Percentiles rank a stretch among this genome's conserved stretches.
phyloP scores from a whole-genome alignment of 35 echinoderm and acorn worm species.

The Apostichopus parvimensis region DNA sequence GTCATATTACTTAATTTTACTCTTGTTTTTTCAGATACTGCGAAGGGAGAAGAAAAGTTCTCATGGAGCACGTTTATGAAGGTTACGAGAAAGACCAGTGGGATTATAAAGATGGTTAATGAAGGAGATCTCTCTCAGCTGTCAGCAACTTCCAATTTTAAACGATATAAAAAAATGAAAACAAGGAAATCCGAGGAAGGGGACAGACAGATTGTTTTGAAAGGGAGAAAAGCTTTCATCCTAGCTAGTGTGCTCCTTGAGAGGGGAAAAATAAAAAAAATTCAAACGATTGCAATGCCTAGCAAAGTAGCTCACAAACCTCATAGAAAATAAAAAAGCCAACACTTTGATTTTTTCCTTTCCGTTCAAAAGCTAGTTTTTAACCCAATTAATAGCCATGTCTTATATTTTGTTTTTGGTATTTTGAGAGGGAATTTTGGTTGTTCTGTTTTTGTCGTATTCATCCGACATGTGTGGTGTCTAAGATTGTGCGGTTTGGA shows the following conservation, averaged over 20 bases:
- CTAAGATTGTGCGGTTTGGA: background rate
- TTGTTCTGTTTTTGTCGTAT: background rate
- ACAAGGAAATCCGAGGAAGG: slow-evolving; percentile 18
- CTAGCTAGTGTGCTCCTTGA: background rate
- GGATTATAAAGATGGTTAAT: slow-evolving; percentile 81
- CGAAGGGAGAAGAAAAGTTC: slow-evolving; percentile 92
- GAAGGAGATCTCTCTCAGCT: background rate
- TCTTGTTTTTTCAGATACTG: slow-evolving; percentile 77
- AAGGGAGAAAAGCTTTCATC: background rate
- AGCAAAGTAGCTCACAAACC: background rate
- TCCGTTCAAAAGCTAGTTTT: background rate
- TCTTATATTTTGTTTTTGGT: background rate
- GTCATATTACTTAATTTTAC: background rate
- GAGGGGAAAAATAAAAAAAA: background rate
- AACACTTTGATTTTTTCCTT: background rate
- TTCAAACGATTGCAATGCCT: background rate
- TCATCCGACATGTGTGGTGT: background rate
- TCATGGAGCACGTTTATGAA: slow-evolving; percentile 97
- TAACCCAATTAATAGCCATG: background rate
- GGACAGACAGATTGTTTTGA: background rate
- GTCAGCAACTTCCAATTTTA: background rate
- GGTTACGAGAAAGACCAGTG: slow-evolving; percentile 97
- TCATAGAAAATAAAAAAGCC: background rate
- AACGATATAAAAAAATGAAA: background rate
- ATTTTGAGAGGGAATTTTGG: background rate